A percentile compares a stretch with the other conserved stretches of the same genome.
These are phyloP conservation scores for Ptilodon capucinus DNA, from an alignment of 2,888 invertebrate genomes.

Conservation along the genomic window DNA sequence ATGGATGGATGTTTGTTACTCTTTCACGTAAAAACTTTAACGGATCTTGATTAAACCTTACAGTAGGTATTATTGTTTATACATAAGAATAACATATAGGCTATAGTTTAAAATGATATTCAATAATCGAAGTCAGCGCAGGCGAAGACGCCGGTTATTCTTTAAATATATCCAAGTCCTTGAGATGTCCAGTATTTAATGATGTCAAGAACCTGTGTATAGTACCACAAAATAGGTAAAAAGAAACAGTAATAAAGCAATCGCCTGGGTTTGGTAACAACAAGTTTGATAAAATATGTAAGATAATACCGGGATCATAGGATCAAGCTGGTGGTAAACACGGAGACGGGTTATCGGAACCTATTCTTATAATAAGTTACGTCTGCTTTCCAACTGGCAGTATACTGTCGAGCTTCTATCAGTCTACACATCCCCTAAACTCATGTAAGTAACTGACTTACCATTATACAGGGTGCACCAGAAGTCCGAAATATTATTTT, in stretches of 20 bases:
- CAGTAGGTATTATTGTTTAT: no score
- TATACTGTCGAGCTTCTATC: constrained; percentile 39
- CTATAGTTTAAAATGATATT: no score
- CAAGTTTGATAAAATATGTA: constrained; percentile 47
- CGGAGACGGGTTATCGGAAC: constrained; percentile 58
- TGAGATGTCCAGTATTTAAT: background rate
- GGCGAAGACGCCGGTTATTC: no score
- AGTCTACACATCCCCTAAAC: constrained; percentile 36
- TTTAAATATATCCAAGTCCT: no score
- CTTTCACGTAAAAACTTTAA: no score
- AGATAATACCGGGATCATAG: constrained; percentile 38
- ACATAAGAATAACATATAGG: no score
- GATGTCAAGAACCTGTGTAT: background rate
- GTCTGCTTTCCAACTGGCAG: constrained; percentile 42
- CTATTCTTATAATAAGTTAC: constrained; percentile 50
- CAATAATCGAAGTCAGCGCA: no score
- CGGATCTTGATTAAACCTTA: no score
- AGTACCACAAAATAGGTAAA: constrained; percentile 3
- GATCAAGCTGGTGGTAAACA: constrained; percentile 54
- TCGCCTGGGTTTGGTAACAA: constrained; percentile 27
- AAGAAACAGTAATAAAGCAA: constrained; percentile 36
- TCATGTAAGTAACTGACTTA: constrained; percentile 67
- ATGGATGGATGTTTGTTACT: no score
- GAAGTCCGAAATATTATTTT: no score
- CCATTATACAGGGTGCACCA: no score